Percentiles rank a stretch among this genome's conserved stretches.
phyloP scores from a whole-genome alignment of 2,888 invertebrate genomes.

The Cistogaster globosa region DNA sequence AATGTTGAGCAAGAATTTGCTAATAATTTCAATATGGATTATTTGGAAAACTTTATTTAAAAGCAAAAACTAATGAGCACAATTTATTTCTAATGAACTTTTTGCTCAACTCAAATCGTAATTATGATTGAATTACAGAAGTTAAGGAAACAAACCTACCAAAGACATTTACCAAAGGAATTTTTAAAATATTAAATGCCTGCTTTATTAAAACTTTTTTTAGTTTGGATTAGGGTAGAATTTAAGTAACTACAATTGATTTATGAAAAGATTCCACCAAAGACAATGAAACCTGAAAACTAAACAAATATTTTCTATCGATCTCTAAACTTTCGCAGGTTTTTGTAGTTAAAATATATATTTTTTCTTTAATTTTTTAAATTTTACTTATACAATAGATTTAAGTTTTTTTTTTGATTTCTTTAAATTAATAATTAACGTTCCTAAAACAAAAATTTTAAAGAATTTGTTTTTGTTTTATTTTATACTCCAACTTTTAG shows the following conservation, averaged over 20 bases:
- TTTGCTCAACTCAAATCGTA: neutral
- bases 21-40: conserved; percentile 81
- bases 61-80: conserved; percentile 13
- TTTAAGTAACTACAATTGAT: neutral
- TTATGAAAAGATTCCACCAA: conserved; percentile 49
- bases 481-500: conserved; percentile 41
- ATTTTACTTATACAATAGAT: neutral
- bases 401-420: conserved; percentile 14
- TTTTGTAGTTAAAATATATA: conserved; percentile 14
- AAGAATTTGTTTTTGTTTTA: conserved; percentile 27
- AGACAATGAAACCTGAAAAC: conserved; percentile 41
- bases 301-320: conserved; percentile 24
- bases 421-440: conserved; percentile 22
- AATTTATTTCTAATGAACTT: conserved; percentile 40
- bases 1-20: conserved; percentile 74
- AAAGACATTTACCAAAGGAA: conserved; percentile 44
- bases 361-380: neutral
- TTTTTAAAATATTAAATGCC: too few relatives aligned
- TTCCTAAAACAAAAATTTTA: conserved; percentile 43
- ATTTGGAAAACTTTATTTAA: conserved; percentile 80
- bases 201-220: too few relatives aligned
- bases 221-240: neutral
- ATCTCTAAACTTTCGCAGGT: conserved; percentile 39
- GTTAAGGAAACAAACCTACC: conserved; percentile 42
- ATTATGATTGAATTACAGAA: neutral